A percentile compares a stretch with the other conserved stretches of the same genome.
These are phyloP conservation scores for Mongoloraphidia duomilia DNA, from an alignment of 2,888 invertebrate species.

Conservation along the genomic window DNA sequence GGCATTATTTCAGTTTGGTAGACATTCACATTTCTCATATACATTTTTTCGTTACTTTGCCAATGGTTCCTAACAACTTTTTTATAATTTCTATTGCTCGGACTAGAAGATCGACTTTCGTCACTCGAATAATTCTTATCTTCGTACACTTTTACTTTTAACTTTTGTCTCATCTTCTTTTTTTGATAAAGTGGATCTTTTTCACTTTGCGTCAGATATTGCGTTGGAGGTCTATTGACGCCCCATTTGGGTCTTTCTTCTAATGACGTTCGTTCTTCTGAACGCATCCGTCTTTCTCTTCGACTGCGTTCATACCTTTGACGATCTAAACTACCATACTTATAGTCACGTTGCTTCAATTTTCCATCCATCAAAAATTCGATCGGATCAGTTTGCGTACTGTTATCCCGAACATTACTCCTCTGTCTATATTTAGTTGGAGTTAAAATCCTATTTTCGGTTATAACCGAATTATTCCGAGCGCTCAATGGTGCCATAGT, in stretches of 20 bases:
- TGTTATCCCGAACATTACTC: constrained; percentile 40
- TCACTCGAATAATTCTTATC: constrained; percentile 43
- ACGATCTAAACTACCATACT: constrained; percentile 25
- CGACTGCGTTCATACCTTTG: constrained; percentile 20
- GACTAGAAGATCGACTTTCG: constrained; percentile 44
- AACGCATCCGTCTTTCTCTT: constrained; percentile 38
- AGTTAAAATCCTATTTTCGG: constrained; percentile 38
- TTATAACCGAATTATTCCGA: constrained; percentile 17
- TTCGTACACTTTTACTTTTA: constrained; percentile 36
- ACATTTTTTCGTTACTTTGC: constrained; percentile 34
- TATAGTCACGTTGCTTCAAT: constrained; percentile 16
- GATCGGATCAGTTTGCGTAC: constrained; percentile 49
- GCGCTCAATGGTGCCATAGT: constrained; percentile 19
- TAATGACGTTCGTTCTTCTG: constrained; percentile 39
- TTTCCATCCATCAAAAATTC: constrained; percentile 2
- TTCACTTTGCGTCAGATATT: constrained; percentile 80
- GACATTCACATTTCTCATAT: constrained; percentile 27
- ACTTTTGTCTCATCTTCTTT: constrained; percentile 49
- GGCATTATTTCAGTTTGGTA: constrained; percentile 35
- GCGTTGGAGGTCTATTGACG: constrained; percentile 60
- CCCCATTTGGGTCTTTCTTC: constrained; percentile 61
- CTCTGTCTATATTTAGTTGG: constrained; percentile 39
- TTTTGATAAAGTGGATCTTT: constrained; percentile 73
- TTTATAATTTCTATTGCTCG: constrained; percentile 28
- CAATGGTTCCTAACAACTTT: constrained; percentile 20